These are phyloP conservation scores for Eleginops maclovinus DNA, from an alignment of 2,113 vertebrate genomes.

Conservation along the genomic window DNA sequence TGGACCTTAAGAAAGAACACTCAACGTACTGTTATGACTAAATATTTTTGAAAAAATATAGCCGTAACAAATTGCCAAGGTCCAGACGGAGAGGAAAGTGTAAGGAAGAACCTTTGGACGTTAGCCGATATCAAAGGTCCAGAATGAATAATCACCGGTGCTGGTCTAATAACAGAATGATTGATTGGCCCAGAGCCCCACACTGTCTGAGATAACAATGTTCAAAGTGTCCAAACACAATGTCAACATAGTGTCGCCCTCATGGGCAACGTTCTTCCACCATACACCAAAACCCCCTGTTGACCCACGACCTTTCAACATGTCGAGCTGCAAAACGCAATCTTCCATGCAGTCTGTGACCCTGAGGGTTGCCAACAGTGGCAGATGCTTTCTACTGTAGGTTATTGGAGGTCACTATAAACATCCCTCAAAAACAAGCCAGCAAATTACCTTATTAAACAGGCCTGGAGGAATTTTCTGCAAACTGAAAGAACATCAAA, in stretches of 20 bases:
- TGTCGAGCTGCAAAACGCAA: conserved; percentile 75
- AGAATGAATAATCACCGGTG: conserved; percentile 75
- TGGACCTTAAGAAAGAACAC: conserved; percentile 27
- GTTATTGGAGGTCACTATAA: conserved; percentile 61
- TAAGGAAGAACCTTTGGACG: conserved; percentile 48
- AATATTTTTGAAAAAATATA: conserved; percentile 45
- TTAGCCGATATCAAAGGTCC: conserved; percentile 71
- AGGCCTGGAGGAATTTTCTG: conserved; percentile 37
- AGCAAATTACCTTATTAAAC: conserved; percentile 42
- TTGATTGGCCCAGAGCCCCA: conserved; percentile 71
- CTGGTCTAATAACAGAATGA: conserved; percentile 79
- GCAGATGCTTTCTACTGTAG: conserved; percentile 54
- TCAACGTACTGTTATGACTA: conserved; percentile 36
- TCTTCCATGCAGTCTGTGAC: conserved; percentile 56
- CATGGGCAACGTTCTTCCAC: conserved; percentile 58
- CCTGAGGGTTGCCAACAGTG: conserved; percentile 52
- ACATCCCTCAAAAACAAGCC: conserved; percentile 36
- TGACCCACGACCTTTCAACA: conserved; percentile 69
- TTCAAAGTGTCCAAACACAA: conserved; percentile 78
- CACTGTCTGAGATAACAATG: conserved; percentile 82
- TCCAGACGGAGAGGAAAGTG: conserved; percentile 38
- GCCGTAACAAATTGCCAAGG: conserved; percentile 44
- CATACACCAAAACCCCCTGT: conserved; percentile 60
- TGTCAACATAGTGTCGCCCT: conserved; percentile 76
- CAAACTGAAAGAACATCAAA: conserved; percentile 50